phyloP scores from a whole-genome alignment of 2,113 vertebrate species.

The Sinocyclocheilus anophthalmus region DNA sequence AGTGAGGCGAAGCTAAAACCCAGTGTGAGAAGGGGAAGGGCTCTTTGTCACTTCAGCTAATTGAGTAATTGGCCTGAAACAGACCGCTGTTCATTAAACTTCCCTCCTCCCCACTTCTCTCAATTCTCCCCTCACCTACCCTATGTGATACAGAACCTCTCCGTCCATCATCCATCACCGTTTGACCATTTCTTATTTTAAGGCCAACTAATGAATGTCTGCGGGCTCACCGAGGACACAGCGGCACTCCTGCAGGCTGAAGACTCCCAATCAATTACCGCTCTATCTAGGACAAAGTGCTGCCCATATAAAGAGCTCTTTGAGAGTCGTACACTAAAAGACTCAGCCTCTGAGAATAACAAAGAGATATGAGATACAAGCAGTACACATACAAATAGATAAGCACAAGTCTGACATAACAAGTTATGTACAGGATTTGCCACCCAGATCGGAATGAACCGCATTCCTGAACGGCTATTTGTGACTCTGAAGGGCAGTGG shows the following conservation, averaged over 20 bases:
- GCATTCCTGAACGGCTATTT: conserved; percentile 3
- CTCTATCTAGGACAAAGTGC: conserved; percentile 58
- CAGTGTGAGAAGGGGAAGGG: conserved; percentile 29
- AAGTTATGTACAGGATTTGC: neutral
- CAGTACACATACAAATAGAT: conserved; percentile 7
- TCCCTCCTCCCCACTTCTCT: conserved; percentile 18
- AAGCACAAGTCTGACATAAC: conserved; percentile 8
- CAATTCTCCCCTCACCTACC: neutral
- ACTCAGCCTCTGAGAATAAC: neutral
- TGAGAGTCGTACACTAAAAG: neutral
- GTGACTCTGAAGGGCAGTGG: neutral
- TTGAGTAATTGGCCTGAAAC: conserved; percentile 58
- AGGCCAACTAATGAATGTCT: conserved; percentile 62
- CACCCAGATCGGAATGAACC: neutral
- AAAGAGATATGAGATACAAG: neutral
- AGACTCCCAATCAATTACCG: conserved; percentile 65
- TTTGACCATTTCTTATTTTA: conserved; percentile 58
- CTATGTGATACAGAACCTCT: conserved; percentile 45
- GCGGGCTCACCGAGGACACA: conserved; percentile 60
- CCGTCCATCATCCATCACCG: conserved; percentile 61
- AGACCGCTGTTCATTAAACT: conserved; percentile 42
- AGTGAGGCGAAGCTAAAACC: conserved; percentile 27
- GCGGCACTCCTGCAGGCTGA: conserved; percentile 56
- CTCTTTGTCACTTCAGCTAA: conserved; percentile 55
- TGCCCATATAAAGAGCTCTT: conserved; percentile 6